These are phyloP conservation scores for Bibio marci DNA, from an alignment of 2,888 invertebrate species.

Conservation along the genomic window DNA sequence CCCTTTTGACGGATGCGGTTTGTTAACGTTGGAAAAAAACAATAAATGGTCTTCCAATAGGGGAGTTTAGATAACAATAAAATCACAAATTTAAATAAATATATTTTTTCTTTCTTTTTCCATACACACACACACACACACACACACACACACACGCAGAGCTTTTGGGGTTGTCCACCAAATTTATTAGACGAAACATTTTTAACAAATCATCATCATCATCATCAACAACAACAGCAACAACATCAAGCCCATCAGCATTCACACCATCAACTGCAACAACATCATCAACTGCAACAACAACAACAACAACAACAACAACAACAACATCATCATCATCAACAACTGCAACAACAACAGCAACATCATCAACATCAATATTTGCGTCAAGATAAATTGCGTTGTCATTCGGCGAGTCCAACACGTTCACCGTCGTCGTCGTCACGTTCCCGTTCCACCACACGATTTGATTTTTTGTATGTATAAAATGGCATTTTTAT, in stretches of 20 bases:
- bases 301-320: neutral
- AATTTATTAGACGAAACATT: slow-evolving; percentile 7
- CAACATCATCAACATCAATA: slow-evolving; percentile 4
- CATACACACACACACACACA: no score
- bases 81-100: no score
- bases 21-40: no score
- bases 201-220: slow-evolving; percentile 3
- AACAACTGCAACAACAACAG: slow-evolving; percentile 2
- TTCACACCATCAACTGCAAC: neutral
- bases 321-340: neutral
- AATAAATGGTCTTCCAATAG: no score
- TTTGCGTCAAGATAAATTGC: slow-evolving; percentile 4
- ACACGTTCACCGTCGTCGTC: slow-evolving; percentile 2
- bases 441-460: no score
- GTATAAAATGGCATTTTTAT: no score
- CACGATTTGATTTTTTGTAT: no score
- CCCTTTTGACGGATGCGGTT: no score
- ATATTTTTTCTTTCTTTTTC: no score
- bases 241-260: neutral
- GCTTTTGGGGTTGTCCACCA: slow-evolving; percentile 9
- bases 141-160: no score
- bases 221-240: neutral
- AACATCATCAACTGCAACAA: neutral
- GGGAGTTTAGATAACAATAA: no score
- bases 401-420: slow-evolving; percentile 8